phyloP scores from a whole-genome alignment of 2,797 vertebrate species.

The Acrocephalus scirpaceus region DNA sequence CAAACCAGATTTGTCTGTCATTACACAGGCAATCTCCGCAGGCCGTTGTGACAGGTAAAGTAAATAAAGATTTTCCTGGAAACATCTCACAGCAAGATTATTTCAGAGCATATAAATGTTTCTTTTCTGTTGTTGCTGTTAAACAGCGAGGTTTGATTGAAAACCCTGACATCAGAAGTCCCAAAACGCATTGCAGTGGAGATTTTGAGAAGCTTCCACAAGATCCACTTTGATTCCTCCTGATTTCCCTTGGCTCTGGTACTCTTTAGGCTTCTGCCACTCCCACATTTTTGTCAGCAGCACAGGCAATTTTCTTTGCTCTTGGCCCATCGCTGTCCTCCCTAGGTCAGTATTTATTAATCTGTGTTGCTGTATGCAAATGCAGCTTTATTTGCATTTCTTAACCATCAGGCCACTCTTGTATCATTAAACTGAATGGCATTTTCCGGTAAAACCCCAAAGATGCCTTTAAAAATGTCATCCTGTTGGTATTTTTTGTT shows the following conservation, averaged over 20 bases:
- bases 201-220: neutral
- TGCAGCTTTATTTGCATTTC: neutral
- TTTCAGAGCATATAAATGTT: neutral
- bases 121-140: neutral
- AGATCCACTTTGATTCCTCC: neutral
- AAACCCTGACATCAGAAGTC: neutral
- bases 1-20: neutral
- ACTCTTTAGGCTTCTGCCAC: neutral
- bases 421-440: neutral
- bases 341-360: neutral
- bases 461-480: neutral
- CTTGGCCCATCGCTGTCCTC: neutral
- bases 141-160: neutral
- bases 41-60: neutral
- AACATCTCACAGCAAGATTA: neutral
- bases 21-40: neutral
- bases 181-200: neutral
- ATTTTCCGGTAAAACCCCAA: neutral
- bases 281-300: neutral
- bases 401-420: neutral
- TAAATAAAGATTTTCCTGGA: conserved; percentile 8
- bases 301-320: neutral
- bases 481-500: neutral
- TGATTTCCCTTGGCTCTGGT: neutral
- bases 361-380: neutral